phyloP scores from a whole-genome alignment of 2,888 invertebrate species.

The Oscheius sp. region DNA sequence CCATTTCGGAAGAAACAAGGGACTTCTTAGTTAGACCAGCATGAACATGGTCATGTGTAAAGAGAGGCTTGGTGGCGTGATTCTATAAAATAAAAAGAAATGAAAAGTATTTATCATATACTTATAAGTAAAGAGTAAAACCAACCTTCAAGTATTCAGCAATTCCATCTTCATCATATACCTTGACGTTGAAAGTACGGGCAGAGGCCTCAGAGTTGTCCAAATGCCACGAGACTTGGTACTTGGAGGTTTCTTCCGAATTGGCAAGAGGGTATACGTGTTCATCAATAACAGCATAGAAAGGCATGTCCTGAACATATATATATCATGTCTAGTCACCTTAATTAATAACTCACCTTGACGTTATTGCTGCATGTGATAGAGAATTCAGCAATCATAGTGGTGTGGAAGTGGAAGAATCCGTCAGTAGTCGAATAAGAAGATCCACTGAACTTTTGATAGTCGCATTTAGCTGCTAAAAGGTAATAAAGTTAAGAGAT shows the following conservation, averaged over 20 bases:
- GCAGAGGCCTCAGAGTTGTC: conserved; percentile 84
- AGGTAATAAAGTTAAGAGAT: background rate
- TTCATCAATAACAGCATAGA: conserved; percentile 89
- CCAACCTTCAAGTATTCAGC: conserved; percentile 80
- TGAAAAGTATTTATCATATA: background rate
- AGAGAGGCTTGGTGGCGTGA: conserved; percentile 78
- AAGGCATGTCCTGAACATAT: conserved; percentile 75
- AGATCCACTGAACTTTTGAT: conserved; percentile 75
- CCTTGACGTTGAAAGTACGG: conserved; percentile 82
- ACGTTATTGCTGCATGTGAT: conserved; percentile 79
- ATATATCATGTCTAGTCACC: background rate
- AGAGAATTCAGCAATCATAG: conserved; percentile 88
- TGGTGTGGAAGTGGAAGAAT: conserved; percentile 84
- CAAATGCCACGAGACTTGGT: conserved; percentile 92
- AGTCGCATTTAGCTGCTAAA: conserved; percentile 70
- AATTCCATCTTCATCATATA: conserved; percentile 92
- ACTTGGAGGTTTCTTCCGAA: conserved; percentile 80
- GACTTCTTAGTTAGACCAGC: conserved; percentile 71
- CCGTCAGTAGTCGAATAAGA: conserved; percentile 91
- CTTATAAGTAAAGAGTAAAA: background rate
- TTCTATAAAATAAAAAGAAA: conserved; percentile 70
- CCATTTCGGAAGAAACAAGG: conserved; percentile 61
- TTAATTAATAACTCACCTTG: conserved; percentile 68
- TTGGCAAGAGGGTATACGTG: conserved; percentile 85
- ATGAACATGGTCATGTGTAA: conserved; percentile 80